These are phyloP conservation scores for Diploscapter pachys DNA, from an alignment of 1,140 invertebrate species.

Conservation along the genomic window DNA sequence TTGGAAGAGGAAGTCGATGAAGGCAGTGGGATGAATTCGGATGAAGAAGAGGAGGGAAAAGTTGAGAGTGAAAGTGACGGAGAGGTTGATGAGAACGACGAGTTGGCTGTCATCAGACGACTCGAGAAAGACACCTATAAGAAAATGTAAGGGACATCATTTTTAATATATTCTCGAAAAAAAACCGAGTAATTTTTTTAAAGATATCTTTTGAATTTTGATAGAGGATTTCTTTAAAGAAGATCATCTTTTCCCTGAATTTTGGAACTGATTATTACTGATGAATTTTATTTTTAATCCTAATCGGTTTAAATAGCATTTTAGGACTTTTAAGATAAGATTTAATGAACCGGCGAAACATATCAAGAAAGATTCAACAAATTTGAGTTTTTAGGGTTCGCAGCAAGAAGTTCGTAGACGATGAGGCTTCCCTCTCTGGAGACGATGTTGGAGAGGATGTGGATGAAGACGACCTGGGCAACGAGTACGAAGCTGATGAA, in stretches of 20 bases:
- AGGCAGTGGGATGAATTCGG: slow-evolving; percentile 5
- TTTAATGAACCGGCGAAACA: neutral
- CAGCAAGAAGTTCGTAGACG: slow-evolving; percentile 31
- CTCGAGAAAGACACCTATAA: slow-evolving; percentile 24
- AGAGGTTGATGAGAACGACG: slow-evolving; percentile 31
- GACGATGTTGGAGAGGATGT: slow-evolving; percentile 36
- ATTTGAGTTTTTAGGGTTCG: slow-evolving; percentile 4
- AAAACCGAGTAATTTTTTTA: too few relatives aligned
- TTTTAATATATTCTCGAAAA: neutral
- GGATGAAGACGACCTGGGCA: slow-evolving; percentile 25
- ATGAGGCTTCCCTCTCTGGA: slow-evolving; percentile 34
- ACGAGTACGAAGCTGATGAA: slow-evolving; percentile 35
- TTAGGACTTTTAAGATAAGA: neutral
- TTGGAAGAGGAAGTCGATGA: slow-evolving; percentile 16
- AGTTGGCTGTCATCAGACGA: slow-evolving; percentile 24
- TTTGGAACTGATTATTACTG: too few relatives aligned
- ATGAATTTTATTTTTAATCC: too few relatives aligned
- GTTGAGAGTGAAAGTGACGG: slow-evolving; percentile 15
- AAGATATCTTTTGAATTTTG: too few relatives aligned
- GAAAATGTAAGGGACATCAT: slow-evolving; percentile 20
- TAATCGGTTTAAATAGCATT: neutral
- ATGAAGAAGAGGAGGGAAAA: slow-evolving; percentile 17
- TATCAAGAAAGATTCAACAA: neutral
- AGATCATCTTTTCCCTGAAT: too few relatives aligned
- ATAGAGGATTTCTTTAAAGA: too few relatives aligned